phyloP scores from a whole-genome alignment of 2,888 invertebrate species.

The Harpalus rufipes region DNA sequence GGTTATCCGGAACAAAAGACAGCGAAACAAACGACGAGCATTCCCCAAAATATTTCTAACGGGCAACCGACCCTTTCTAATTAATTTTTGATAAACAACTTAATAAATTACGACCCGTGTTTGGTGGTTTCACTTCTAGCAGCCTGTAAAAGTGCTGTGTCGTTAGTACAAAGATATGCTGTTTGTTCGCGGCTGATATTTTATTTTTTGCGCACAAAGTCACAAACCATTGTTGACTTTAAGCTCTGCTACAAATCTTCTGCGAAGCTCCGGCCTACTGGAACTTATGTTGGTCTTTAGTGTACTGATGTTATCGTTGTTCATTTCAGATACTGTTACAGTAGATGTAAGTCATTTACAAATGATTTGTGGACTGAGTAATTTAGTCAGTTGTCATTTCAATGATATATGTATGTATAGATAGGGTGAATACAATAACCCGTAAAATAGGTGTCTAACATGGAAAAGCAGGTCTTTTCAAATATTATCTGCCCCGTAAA shows the following conservation, averaged over 20 bases:
- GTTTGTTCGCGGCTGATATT: slow-evolving; percentile 55
- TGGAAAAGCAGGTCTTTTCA: too few relatives aligned
- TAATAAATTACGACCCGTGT: slow-evolving; percentile 42
- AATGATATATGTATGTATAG: too few relatives aligned
- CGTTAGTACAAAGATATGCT: slow-evolving; percentile 48
- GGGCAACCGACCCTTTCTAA: slow-evolving; percentile 19
- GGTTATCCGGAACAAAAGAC: slow-evolving; percentile 39
- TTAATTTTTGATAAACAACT: slow-evolving; percentile 63
- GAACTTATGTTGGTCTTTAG: neutral
- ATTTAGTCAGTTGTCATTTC: too few relatives aligned
- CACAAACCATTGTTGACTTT: slow-evolving; percentile 60
- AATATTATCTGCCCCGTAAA: too few relatives aligned
- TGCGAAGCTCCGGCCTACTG: slow-evolving; percentile 19
- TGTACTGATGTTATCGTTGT: too few relatives aligned
- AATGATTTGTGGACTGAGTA: too few relatives aligned
- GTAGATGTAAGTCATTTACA: too few relatives aligned
- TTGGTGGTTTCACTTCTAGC: slow-evolving; percentile 8
- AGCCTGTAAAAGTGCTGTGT: slow-evolving; percentile 40
- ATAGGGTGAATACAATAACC: too few relatives aligned
- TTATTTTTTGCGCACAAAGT: slow-evolving; percentile 57
- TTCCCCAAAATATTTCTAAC: slow-evolving; percentile 32
- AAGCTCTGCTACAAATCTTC: slow-evolving; percentile 62
- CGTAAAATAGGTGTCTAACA: too few relatives aligned
- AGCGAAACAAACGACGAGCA: slow-evolving; percentile 28
- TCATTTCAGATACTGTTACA: neutral